phyloP scores from a whole-genome alignment of 2,797 vertebrate genomes.

The Megaceryle alcyon region DNA sequence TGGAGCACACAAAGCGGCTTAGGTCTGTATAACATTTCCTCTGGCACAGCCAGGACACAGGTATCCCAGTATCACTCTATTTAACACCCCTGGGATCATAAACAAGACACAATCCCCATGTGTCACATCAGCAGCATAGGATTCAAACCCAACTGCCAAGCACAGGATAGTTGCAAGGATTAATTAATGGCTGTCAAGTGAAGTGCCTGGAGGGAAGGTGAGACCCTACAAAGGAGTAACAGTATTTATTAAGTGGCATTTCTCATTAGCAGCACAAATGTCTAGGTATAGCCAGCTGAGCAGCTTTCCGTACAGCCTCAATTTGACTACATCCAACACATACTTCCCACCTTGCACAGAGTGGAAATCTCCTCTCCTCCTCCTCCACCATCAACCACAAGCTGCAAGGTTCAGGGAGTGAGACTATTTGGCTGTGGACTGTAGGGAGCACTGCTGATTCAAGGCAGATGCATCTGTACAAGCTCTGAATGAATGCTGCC shows the following conservation, averaged over 20 bases:
- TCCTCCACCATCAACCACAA: not conserved
- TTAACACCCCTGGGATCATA: not conserved
- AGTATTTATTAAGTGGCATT: not conserved
- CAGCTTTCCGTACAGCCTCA: not conserved
- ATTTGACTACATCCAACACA: accelerated
- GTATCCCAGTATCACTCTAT: not conserved
- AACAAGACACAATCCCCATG: not conserved
- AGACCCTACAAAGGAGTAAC: not conserved
- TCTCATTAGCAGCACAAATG: not conserved
- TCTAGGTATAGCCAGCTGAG: not conserved
- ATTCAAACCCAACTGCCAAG: not conserved
- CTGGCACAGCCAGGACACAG: not conserved
- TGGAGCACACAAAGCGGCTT: not conserved
- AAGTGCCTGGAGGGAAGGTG: not conserved
- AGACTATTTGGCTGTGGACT: constrained; percentile 48
- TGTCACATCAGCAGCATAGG: not conserved
- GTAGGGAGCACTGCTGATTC: constrained; percentile 69
- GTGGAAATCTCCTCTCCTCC: not conserved
- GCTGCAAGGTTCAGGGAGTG: not conserved
- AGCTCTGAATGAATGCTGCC: constrained; percentile 52
- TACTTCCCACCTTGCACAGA: not conserved
- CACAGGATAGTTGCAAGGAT: not conserved
- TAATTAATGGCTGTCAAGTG: not conserved
- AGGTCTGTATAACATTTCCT: not conserved
- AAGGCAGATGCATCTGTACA: constrained; percentile 62